Base-by-base conservation (phyloP, 1,140 invertebrate species). In the Tribolium castaneum region DNA sequence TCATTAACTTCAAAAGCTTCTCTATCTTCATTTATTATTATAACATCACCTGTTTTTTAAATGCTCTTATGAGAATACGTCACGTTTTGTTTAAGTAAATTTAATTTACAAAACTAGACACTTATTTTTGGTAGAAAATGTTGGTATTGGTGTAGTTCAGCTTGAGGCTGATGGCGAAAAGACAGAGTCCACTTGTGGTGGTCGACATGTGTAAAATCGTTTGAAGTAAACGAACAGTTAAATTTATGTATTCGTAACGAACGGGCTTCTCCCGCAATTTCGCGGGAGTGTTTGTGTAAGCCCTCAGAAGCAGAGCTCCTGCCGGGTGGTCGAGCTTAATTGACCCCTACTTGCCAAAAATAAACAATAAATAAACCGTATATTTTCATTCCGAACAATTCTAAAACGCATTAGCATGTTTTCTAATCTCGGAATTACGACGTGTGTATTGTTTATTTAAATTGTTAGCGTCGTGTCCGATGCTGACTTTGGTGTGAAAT, bases 391-490 rank as follows among this genome's bases (percentile, higher is more conserved):
- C 7, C 12, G 54, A 10, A 16, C 51, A 59, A 59, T 75, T 75
- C 54, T 59, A 19, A 49, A 13, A 22, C 45, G 54, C 54, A 76
- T 62, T 66, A 66, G 35, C 74, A 59, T 66, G 74, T 62, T 76
- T 76, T 62, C 74, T 76, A 76, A 76, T 76, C 54, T 76, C 54
- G 54, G 74, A 76, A 76, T 76, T 62, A 76, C 74, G 54, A 59
- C 54, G 54, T 76, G 74, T 62, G 74, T 66, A 76, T 76, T 76
- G 71, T 73, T 73, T 73, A 73, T 54, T 73, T 73, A 73, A 73
- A 73, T 19, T 73, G 71, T 73, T 73, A 73, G 39, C 49, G 19
- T 25, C 9, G 5, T 19, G 49, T 25, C 19, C 50, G 49, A 35
- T 30, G 70, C 19, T 35, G 30, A 73, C 49, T 73, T 34, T 34